Evolutionary conservation across 2,888 invertebrate genomes (phyloP).

Genomic region (Spatulosminthurus flaviceps): DNA sequence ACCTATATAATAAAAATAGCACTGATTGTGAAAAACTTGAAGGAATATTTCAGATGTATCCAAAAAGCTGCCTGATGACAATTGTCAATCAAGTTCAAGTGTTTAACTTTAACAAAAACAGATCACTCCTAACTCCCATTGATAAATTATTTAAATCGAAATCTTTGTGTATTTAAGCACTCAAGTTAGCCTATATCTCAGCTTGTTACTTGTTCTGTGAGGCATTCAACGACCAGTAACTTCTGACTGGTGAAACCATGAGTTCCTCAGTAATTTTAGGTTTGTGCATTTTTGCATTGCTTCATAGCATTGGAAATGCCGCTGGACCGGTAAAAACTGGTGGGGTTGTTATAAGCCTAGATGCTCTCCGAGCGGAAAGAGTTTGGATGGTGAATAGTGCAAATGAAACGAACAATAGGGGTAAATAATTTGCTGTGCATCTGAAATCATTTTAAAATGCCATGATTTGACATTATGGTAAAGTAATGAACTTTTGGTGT

Average conservation of each 20-base stretch:
- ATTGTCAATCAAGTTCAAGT: not conserved
- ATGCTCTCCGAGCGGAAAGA: conserved; percentile 45
- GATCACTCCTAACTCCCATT: not conserved
- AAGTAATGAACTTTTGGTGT: not conserved
- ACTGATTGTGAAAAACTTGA: too few species aligned
- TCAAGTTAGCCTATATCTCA: too few species aligned
- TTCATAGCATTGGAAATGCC: not conserved
- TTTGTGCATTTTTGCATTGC: not conserved
- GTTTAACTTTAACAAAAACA: not conserved
- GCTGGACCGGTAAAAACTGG: conserved; percentile 35
- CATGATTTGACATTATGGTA: not conserved
- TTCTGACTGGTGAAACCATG: too few species aligned
- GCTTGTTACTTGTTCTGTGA: too few species aligned
- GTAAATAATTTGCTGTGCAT: conserved; percentile 19
- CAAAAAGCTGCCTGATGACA: too few species aligned
- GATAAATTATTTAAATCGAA: not conserved
- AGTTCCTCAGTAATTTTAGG: not conserved
- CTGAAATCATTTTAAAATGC: too few species aligned
- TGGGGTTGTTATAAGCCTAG: conserved; percentile 48
- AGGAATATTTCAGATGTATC: too few species aligned
- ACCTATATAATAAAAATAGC: too few species aligned
- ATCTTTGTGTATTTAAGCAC: too few species aligned
- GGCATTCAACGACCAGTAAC: too few species aligned
- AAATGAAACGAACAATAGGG: conserved; percentile 37
- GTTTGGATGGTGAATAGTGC: conserved; percentile 57